Base-by-base conservation (phyloP, 2,797 vertebrate genomes). In the Clamator glandarius region DNA sequence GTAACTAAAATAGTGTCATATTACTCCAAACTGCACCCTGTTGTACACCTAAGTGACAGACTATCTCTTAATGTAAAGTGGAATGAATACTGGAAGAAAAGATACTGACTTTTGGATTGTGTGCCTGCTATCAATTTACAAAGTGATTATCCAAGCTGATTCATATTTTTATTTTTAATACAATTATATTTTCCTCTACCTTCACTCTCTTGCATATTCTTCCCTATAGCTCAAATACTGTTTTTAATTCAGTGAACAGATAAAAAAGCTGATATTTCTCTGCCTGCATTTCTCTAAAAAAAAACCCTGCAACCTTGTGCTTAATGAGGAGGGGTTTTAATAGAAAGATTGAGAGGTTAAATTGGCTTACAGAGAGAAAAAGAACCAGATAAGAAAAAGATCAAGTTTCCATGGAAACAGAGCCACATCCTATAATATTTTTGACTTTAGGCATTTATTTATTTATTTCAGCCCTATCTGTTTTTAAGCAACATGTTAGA, bases 271-370 rank as follows among this genome's bases (percentile, higher is more conserved):
- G 93, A 61, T 96, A 86, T 92, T 96, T 89, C 52, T 72, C 91
- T 97, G 93, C 91, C 93, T 85, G 94, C 81, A 23, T 55, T 96
- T 96, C 93, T 96, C 87, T 91, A 95, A 77, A 90, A 95, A 95
- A 84, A 94, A 95, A 74, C 75, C 82, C 78, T 95, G 89, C 89
- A 95, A 97, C 93, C 50, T 87, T 90, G 67, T 75, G 69, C 87
- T 96, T 95, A 94, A 96, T 96, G 95, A 96, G 92, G 84, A 89
- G 88, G 94, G 97, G 84, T 96, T 96, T 88, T 95, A 96, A 94
- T 82, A 92, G 96, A 93, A 89, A 68, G 91, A 97, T 87, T 95
- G 91, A 93, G 81, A 90, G 87, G 95, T 96, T 97, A 95, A 96
- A 97, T 46, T 91, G 81, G 91, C 83, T 95, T 94, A 96, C 85